A percentile compares a stretch with the other conserved stretches of the same genome.
Conservation (phyloP, 2,797 vertebrate species). For the Spizella passerina region DNA sequence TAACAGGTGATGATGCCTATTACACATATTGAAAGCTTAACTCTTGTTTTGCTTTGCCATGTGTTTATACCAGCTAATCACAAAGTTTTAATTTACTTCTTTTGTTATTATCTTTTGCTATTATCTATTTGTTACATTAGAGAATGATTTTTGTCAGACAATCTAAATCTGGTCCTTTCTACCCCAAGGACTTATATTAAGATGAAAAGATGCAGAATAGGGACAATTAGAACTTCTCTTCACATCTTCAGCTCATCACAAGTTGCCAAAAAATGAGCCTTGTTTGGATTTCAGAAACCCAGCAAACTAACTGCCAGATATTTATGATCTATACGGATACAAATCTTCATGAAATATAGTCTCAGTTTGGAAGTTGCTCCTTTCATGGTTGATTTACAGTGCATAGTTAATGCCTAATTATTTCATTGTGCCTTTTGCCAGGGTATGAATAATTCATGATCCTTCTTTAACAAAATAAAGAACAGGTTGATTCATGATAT, state of each 20-base stretch:
- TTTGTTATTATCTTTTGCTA: not conserved
- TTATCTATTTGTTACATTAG: not conserved
- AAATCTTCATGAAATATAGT: conserved; percentile 7
- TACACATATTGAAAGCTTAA: not conserved
- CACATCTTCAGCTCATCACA: not conserved
- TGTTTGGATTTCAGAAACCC: conserved; percentile 3
- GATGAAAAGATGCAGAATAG: not conserved
- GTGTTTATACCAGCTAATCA: not conserved
- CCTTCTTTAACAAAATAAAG: conserved; percentile 40
- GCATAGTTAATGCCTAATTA: conserved; percentile 30
- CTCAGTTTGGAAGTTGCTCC: not conserved
- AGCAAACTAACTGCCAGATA: not conserved
- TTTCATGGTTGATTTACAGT: conserved; percentile 7
- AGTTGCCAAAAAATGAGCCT: not conserved
- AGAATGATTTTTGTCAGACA: not conserved
- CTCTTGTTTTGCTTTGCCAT: not conserved
- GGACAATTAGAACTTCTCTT: not conserved
- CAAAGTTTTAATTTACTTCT: not conserved
- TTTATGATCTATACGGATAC: not conserved
- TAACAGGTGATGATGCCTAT: not conserved
- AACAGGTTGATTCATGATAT: conserved; percentile 13
- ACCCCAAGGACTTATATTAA: not conserved
- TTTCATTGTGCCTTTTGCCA: conserved; percentile 52
- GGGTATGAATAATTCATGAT: conserved; percentile 58
- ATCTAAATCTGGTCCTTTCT: not conserved